Evolutionary conservation across 2,888 invertebrate species (phyloP), one percentile per base, ranked within the genome.

Genomic region (Keiferia lycopersicella): DNA sequence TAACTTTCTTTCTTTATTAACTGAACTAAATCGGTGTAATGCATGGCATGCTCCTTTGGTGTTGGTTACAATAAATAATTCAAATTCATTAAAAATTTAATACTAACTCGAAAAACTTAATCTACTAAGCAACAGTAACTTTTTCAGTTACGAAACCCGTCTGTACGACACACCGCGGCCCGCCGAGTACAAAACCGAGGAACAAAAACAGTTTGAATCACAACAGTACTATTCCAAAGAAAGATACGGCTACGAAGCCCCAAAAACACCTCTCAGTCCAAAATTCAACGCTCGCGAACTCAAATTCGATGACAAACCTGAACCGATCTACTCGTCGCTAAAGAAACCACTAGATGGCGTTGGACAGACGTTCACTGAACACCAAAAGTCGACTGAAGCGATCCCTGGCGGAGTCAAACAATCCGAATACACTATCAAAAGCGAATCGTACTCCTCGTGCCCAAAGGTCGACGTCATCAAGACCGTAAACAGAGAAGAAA

Each of bases 101-200:
- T 48, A 50, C 61, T 50, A 61, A 61, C 50, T 0, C 1, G 7
- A 30, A 61, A 22, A 68, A 57, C 58, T 61, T 66, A 67, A 68
- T 64, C 39, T 50, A 70, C 68, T 79, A 78, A 78, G 74, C 20
- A 69, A 72, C 70, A 79, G 75, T 76, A 76, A 80, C 79, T 68
- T 75, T 82, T 83, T 67, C 83, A 93, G 93, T 73, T 93, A 93
- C 81, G 93, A 93, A 77, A 93, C 92, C 0, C 85, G 92, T 45
- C 82, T 90, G 61, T 93, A 92, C 80, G 93, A 93, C 76, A 90
- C 92, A 4, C 91, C 92, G 69, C 86, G 91, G 26, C 87, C 88
- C 2, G 73, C 81, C 64, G 88, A 88, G 62, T 83, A 81, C 57
- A 87, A 84, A 69, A 78, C 82, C 14, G 86, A 88, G 64, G 82